Evolutionary conservation across 2,797 vertebrate genomes (phyloP), one percentile per base, ranked within the genome.

Genomic region (Salarias fasciatus): DNA sequence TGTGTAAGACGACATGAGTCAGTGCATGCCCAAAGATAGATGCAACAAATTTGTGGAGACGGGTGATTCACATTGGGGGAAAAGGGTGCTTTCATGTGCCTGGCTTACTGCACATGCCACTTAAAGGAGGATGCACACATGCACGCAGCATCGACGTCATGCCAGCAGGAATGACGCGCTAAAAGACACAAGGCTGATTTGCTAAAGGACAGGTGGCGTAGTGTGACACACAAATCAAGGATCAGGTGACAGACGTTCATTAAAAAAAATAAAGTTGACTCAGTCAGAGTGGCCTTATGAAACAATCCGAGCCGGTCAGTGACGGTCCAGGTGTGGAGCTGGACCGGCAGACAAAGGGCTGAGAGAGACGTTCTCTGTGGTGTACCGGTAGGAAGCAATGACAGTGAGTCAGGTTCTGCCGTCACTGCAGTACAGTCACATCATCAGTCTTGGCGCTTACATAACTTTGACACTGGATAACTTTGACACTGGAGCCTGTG

Each of bases 401-500:
- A 67, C 53, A 43, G 50, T 54, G 75, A 64, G 48, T 53, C 65
- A 42, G 44, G 63, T 52, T 43, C 53, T 63, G 38, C 35, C 36
- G 9, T 53, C 51, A 43, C 57, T 31, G 72, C 68, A 53, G 55
- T 13, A n/a, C 52, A 37, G 57, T 53, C 61, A 53, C 70, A 45
- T 50, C 49, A 44, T 77, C 66, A 40, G 7, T 24, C 11, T 74
- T 49, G 61, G 33, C 10, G 48, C 49, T 73, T 62, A 56, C 28
- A 18, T 74, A 75, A 79, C 64, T 59, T 18, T 47, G 60, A 62
- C 62, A 69, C 53, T 1, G 8, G n/a, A n/a, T n/a, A n/a, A n/a
- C n/a, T n/a, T n/a, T n/a, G 5, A 35, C 33, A 6, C 33, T 9
- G 6, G 50, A 65, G 76, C 58, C 48, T 13, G 35, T 47, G 49